phyloP scores from a whole-genome alignment of 2,888 invertebrate genomes.

The Helleia helle region DNA sequence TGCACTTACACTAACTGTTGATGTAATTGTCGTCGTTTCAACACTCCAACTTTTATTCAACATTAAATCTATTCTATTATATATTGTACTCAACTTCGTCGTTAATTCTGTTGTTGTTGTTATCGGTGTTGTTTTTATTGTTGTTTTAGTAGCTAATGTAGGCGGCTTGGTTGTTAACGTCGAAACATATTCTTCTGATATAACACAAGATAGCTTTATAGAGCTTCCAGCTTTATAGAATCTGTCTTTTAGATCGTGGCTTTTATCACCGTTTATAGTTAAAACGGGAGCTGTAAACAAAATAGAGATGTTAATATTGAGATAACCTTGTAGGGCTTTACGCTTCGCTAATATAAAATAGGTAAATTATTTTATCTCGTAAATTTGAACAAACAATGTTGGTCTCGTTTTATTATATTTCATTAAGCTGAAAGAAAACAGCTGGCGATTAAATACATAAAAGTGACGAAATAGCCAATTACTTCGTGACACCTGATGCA shows the following conservation, averaged over 20 bases:
- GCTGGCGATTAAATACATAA: constrained; percentile 3
- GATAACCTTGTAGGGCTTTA: not conserved
- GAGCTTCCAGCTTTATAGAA: constrained; percentile 84
- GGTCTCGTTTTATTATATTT: constrained; percentile 5
- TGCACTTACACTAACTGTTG: constrained; percentile 61
- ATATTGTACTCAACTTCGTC: constrained; percentile 58
- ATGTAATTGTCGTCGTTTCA: constrained; percentile 58
- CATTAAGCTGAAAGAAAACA: constrained; percentile 10
- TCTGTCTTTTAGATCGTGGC: constrained; percentile 79
- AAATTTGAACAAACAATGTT: not conserved
- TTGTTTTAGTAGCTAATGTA: constrained; percentile 35
- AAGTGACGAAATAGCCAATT: constrained; percentile 9
- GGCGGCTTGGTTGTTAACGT: constrained; percentile 42
- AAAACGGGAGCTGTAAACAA: constrained; percentile 78
- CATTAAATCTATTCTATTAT: constrained; percentile 66
- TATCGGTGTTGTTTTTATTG: constrained; percentile 39
- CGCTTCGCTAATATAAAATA: too few relatives aligned
- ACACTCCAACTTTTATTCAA: constrained; percentile 70
- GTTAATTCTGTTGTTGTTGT: constrained; percentile 57
- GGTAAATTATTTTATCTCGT: constrained; percentile 2
- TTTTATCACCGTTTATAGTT: constrained; percentile 80
- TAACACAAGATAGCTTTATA: constrained; percentile 78
- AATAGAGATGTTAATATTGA: constrained; percentile 6
- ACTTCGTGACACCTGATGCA: constrained; percentile 10
- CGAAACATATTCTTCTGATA: constrained; percentile 55